Evolutionary conservation across 2,113 vertebrate species (phyloP).

Genomic region (Typhlomys cinereus): DNA sequence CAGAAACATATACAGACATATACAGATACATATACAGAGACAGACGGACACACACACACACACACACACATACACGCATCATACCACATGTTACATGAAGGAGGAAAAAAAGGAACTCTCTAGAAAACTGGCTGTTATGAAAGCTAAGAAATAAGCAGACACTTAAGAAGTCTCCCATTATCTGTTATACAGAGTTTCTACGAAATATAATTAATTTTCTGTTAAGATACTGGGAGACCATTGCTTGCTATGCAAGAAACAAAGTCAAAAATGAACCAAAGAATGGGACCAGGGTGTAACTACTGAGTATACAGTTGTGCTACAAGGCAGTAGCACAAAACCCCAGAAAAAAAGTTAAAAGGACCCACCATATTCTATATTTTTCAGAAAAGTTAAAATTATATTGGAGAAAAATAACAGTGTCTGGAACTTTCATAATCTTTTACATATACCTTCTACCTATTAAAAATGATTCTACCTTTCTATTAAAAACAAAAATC

Average conservation of each 20-base stretch:
- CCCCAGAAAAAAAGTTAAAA: neutral
- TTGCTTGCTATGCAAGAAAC: neutral
- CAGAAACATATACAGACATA: too few species aligned
- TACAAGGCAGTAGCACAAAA: neutral
- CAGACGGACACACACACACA: too few species aligned
- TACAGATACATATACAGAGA: too few species aligned
- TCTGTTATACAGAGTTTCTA: neutral
- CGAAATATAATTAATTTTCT: neutral
- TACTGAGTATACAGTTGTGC: neutral
- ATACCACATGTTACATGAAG: too few species aligned
- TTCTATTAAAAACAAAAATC: slow-evolving; percentile 26
- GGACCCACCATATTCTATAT: neutral
- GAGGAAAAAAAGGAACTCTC: neutral
- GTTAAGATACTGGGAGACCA: neutral
- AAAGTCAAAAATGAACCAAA: neutral
- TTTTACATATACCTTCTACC: too few species aligned
- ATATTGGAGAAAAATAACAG: neutral
- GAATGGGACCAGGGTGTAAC: neutral
- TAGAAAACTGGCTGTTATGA: neutral
- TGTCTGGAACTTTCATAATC: neutral
- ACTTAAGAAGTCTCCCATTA: neutral
- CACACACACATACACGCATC: too few species aligned
- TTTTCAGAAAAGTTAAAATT: neutral
- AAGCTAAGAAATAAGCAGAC: neutral
- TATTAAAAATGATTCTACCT: neutral